Base-by-base conservation (phyloP, 2,113 vertebrate species). In the Erinaceus europaeus region DNA sequence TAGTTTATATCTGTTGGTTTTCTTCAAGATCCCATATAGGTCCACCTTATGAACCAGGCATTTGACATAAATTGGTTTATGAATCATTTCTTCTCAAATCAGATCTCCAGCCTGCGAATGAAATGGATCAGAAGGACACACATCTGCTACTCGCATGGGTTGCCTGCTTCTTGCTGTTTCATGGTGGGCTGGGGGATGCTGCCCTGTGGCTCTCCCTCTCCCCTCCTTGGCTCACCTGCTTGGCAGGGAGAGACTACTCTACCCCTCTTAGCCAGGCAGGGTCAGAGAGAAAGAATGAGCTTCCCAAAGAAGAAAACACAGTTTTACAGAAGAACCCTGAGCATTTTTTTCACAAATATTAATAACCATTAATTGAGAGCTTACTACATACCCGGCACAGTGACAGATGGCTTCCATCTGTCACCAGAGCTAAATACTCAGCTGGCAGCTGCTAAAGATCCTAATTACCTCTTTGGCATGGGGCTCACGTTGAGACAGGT, bases 401-500 rank as follows among this genome's bases (percentile, higher is more conserved):
- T 82, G 89, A 57, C 61, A 68, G 86, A 57, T 11, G 65, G 55
- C 34, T 73, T 78, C 61, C 67, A 34, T 50, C 21, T 65, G 71
- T 83, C 62, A 87, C 40, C 36, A 57, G 52, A 78, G 40, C 77
- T 73, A 73, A 79, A 68, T n/a, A 71, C 15, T 78, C 61, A 71
- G 36, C 36, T 61, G 82, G 77, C 52, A 69, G 46, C 62, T 77
- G 57, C 57, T 46, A 59, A 74, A 38, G 53, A 77, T 93, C 64
- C 81, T 94, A 85, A 75, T 86, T 69, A 72, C 15, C 81, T 83
- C 44, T 18, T 57, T 82, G 77, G 73, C 85, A 90, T 92, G 89
- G 72, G 34, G 52, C 55, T 91, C 87, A 90, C 53, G 42, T 92
- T 89, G 36, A 84, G 90, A 77, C 68, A 88, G 90, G 87, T 86